These are phyloP conservation scores for Ibidorhyncha struthersii DNA, from an alignment of 2,113 vertebrate genomes.

Conservation along the genomic window DNA sequence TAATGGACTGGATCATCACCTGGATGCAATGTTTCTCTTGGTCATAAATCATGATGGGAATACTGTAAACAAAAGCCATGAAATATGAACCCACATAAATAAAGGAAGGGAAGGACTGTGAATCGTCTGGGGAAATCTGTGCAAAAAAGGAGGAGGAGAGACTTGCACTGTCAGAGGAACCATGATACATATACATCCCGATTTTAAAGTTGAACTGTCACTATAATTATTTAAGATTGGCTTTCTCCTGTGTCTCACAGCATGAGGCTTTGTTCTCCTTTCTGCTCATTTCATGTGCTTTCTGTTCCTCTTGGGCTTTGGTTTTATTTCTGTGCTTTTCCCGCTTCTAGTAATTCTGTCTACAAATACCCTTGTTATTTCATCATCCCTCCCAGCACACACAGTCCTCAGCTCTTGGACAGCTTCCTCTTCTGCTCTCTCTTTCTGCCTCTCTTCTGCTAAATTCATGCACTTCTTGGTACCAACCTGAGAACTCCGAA, in stretches of 20 bases:
- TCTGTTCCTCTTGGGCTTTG: conserved; percentile 44
- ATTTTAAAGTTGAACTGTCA: conserved; percentile 38
- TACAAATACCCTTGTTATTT: conserved; percentile 3
- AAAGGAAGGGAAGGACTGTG: conserved; percentile 22
- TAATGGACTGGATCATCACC: conserved; percentile 62
- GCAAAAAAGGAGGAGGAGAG: conserved; percentile 11
- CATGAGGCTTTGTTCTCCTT: conserved; percentile 50
- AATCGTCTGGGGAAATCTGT: conserved; percentile 52
- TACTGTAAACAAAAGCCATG: conserved; percentile 33
- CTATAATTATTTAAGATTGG: conserved; percentile 37
- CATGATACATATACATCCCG: not conserved
- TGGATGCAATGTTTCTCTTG: conserved; percentile 28
- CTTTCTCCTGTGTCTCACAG: not conserved
- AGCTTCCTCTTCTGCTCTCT: not conserved
- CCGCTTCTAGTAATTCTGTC: not conserved
- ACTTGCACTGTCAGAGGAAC: not conserved
- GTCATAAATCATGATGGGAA: conserved; percentile 47
- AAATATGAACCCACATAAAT: conserved; percentile 49
- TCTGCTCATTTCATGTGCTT: conserved; percentile 1
- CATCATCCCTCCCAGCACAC: not conserved
- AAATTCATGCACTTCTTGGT: not conserved
- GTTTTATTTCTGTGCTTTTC: conserved; percentile 36
- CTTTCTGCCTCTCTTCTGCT: not conserved
- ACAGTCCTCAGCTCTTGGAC: not conserved
- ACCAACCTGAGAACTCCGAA: not conserved